Conservation (phyloP, 2,797 vertebrate genomes). For the Megaceryle alcyon region DNA sequence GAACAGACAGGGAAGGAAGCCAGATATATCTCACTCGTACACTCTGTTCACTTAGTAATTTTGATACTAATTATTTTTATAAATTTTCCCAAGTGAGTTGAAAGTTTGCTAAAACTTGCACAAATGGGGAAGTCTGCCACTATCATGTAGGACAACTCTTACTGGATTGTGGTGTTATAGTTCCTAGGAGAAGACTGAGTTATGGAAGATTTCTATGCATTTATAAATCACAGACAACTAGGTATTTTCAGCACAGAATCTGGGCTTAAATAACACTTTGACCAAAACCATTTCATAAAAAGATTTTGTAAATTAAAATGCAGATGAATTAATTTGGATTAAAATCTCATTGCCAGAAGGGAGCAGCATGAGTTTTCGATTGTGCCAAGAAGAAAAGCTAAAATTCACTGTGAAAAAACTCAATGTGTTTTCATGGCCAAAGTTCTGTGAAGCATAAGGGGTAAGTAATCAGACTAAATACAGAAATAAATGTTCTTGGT, state of each 20-base stretch:
- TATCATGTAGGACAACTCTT: neutral
- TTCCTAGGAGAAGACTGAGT: neutral
- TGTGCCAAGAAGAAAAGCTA: neutral
- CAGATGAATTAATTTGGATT: neutral
- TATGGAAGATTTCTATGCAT: neutral
- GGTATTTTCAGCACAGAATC: neutral
- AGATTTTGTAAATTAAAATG: neutral
- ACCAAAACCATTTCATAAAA: neutral
- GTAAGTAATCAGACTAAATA: neutral
- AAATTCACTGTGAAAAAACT: neutral
- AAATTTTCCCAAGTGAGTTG: neutral
- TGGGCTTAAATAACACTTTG: neutral
- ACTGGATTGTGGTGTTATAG: neutral
- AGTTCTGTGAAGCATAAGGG: neutral
- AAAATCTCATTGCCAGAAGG: neutral
- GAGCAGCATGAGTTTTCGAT: neutral
- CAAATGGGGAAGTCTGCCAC: neutral
- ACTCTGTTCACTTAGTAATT: neutral
- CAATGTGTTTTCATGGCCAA: neutral
- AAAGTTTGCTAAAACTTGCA: neutral
- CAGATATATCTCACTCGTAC: neutral
- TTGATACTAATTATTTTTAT: neutral
- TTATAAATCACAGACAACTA: neutral
- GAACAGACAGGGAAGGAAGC: neutral
- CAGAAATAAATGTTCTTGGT: neutral